Base-by-base conservation (phyloP, 2,888 invertebrate genomes). In the Cryptus armator region DNA sequence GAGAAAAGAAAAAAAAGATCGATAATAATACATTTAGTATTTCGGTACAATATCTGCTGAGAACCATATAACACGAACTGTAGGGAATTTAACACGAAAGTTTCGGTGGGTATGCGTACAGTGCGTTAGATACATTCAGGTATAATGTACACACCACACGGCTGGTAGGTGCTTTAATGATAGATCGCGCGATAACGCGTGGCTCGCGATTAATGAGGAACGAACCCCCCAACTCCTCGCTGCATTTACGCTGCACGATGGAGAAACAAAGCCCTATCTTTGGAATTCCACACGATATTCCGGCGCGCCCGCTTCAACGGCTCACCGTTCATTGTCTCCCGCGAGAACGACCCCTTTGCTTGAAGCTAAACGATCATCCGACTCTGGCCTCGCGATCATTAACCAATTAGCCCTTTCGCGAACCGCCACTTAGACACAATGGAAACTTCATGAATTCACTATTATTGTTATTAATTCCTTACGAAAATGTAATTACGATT, bases 141-240 rank as follows among this genome's bases (percentile, higher is more conserved):
- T 44, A 59, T 12, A 43, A 7, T 62, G 32, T 44, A 29, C 46
- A 44, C 16, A 9, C 24, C 46, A 37, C 29, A 48, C 43, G 46
- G 72, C 70, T 67, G 77, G 80, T 85, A 75, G 82, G 84, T 85
- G 84, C 86, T 86, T 86, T 85, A 86, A 87, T 86, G 84, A 87
- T 85, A 86, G 84, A 87, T 86, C 77, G 48, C 46, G 29, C 72
- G 84, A 87, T 87, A 87, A 84, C 68, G 78, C 83, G 71, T 66
- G 62, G 82, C 72, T 71, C 72, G 86, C 76, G 19, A 77, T 59
- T 83, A 87, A 87, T 81, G 78, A 86, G 82, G 75, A 76, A 19
- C 71, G 29, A 14, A 7, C 7, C 48, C 32, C 62, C 48, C 32
- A 32, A 74, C 56, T n/a, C 29, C 43, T 37, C 59, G 43, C 2